Conservation (phyloP, 2,888 invertebrate species). For the Rotaria macrura region DNA sequence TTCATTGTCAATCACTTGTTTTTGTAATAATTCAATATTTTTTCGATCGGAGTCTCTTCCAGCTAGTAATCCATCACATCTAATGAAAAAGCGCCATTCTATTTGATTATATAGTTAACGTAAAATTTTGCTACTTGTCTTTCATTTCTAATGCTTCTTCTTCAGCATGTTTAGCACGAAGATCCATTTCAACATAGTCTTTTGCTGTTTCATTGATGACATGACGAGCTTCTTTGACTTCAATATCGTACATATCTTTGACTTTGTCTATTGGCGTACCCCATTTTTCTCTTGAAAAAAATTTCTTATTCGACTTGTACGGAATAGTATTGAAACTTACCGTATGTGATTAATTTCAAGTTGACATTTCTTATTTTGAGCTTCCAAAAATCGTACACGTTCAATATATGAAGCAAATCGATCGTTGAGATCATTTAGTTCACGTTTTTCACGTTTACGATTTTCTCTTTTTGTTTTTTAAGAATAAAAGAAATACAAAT, state of each 20-base stretch:
- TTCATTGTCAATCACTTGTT: slow-evolving; percentile 41
- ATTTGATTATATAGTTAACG: not conserved
- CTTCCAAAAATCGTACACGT: slow-evolving; percentile 47
- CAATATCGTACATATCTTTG: slow-evolving; percentile 51
- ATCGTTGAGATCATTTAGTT: slow-evolving; percentile 48
- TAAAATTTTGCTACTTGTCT: not conserved
- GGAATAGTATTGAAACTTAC: not conserved
- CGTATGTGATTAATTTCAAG: slow-evolving; percentile 44
- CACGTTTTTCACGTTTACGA: not conserved
- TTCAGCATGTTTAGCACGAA: not conserved
- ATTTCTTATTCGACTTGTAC: not conserved
- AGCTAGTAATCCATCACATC: not conserved
- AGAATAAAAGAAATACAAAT: not conserved
- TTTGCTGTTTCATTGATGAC: slow-evolving; percentile 52
- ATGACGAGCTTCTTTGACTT: slow-evolving; percentile 51
- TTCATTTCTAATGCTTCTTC: not conserved
- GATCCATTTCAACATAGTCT: slow-evolving; percentile 35
- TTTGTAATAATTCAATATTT: slow-evolving; percentile 41
- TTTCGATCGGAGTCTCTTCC: slow-evolving; percentile 35
- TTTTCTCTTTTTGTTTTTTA: not conserved
- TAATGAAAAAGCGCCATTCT: not conserved
- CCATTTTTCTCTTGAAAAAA: slow-evolving; percentile 38
- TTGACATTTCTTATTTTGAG: slow-evolving; percentile 48
- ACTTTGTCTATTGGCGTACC: slow-evolving; percentile 46
- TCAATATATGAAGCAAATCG: slow-evolving; percentile 54